Evolutionary conservation across 1,140 invertebrate species (phyloP).

Genomic region (Tetramorium parvispinum): DNA sequence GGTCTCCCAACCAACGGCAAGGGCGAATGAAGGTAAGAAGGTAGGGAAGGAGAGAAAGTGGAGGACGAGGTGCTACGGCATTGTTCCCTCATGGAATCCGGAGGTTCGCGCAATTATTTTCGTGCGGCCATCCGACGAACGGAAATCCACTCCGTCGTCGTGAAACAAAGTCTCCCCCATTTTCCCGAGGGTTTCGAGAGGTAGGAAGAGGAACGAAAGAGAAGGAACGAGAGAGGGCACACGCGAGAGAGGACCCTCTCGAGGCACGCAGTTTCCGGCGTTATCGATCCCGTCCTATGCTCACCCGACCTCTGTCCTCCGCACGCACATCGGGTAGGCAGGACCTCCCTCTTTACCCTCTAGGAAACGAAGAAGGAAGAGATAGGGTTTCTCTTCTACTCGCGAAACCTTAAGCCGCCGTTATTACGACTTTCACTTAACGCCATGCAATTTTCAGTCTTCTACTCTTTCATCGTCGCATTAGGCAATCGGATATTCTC

Average conservation of each 20-base stretch:
- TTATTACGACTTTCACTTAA: constrained; percentile 65
- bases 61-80: not conserved
- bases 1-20: constrained; percentile 4
- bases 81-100: constrained; percentile 54
- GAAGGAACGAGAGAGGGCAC: not conserved
- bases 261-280: constrained; percentile 47
- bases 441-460: constrained; percentile 38
- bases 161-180: constrained; percentile 46
- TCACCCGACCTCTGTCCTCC: constrained; percentile 43
- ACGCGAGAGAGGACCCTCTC: constrained; percentile 45
- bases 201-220: not conserved
- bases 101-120: constrained; percentile 57
- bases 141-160: constrained; percentile 54
- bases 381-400: constrained; percentile 48
- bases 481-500: constrained; percentile 25
- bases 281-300: constrained; percentile 46
- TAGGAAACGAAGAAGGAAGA: constrained; percentile 14
- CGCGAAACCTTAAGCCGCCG: constrained; percentile 56
- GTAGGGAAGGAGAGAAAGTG: not conserved
- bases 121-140: constrained; percentile 51
- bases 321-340: not conserved
- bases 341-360: not conserved
- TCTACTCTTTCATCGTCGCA: not conserved
- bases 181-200: constrained; percentile 1
- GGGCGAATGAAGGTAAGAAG: constrained; percentile 27